Evolutionary conservation across 2,888 invertebrate species (phyloP).

Genomic region (Cetonia aurata): DNA sequence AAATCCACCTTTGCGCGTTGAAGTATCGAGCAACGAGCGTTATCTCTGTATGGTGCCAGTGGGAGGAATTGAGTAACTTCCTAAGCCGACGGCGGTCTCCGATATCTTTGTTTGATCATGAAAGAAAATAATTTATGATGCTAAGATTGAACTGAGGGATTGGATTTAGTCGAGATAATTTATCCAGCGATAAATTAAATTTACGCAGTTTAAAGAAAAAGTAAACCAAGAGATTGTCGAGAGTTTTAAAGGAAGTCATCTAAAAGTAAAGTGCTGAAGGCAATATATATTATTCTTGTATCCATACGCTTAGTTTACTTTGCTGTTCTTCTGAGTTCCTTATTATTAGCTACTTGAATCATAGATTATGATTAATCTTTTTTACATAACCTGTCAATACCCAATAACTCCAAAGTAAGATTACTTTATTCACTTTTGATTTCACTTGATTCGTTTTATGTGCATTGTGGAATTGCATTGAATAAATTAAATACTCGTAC

Average conservation of each 20-base stretch:
- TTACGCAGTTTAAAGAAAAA: constrained; percentile 13
- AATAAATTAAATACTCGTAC: no score
- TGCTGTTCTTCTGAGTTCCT: neutral
- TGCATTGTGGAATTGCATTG: no score
- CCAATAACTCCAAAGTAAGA: no score
- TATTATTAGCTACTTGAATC: neutral
- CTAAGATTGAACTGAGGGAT: constrained; percentile 20
- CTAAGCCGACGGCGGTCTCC: constrained; percentile 23
- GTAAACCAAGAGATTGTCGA: neutral
- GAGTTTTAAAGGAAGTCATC: no score
- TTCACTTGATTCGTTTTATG: no score
- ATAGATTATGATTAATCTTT: neutral
- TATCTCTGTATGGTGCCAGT: constrained; percentile 17
- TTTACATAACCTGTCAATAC: no score
- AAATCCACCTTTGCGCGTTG: constrained; percentile 21
- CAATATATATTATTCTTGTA: neutral
- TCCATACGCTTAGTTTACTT: neutral
- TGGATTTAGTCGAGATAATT: constrained; percentile 31
- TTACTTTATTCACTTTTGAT: no score
- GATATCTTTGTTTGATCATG: constrained; percentile 24
- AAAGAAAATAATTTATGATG: constrained; percentile 33
- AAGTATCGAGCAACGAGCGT: constrained; percentile 20
- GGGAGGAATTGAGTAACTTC: constrained; percentile 11
- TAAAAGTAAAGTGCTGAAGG: neutral
- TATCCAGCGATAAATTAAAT: constrained; percentile 30